These are phyloP conservation scores for Smutsia temminckii DNA, from an alignment of 2,797 vertebrate genomes.

Conservation along the genomic window DNA sequence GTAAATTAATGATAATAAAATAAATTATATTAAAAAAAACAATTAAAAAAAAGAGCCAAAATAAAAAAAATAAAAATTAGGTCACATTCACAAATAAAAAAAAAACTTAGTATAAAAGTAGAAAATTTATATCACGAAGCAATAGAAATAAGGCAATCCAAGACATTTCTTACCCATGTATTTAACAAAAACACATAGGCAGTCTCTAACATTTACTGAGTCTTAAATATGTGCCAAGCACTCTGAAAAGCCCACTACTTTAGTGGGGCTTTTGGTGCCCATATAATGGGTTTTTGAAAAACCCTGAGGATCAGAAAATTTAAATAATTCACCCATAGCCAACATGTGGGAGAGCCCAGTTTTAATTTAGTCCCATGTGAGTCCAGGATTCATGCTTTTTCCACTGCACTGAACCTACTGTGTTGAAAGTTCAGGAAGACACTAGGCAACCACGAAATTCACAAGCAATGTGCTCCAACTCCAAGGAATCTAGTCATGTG, in stretches of 20 bases:
- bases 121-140: background rate
- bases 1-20: too few species aligned
- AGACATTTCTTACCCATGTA: background rate
- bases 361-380: background rate
- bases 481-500: background rate
- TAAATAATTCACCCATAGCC: background rate
- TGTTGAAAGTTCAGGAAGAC: background rate
- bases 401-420: background rate
- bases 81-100: too few species aligned
- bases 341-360: background rate
- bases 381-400: background rate
- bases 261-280: background rate
- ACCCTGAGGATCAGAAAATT: background rate
- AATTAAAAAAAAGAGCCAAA: too few species aligned
- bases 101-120: background rate
- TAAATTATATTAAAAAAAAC: too few species aligned
- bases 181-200: constrained; percentile 9
- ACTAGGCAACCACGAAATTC: background rate
- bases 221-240: background rate
- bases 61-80: too few species aligned
- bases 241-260: background rate
- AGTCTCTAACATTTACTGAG: background rate
- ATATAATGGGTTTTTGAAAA: background rate
- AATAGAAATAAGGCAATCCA: background rate
- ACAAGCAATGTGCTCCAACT: background rate